A percentile compares a stretch with the other conserved stretches of the same genome.
These are phyloP conservation scores for Centropus bengalensis DNA, from an alignment of 2,113 vertebrate species.

Conservation along the genomic window DNA sequence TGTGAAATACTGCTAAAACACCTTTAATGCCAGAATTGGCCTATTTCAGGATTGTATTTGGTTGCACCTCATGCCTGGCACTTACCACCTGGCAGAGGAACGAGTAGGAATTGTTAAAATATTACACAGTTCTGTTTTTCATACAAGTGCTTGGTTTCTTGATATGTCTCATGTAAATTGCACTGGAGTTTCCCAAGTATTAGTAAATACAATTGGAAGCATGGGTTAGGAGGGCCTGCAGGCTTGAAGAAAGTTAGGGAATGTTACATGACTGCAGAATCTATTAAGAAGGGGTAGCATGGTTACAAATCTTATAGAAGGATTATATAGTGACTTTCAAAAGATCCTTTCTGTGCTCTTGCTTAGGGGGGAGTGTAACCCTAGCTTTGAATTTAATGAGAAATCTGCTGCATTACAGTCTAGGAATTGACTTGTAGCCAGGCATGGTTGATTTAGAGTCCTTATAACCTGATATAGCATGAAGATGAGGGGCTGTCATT, in stretches of 20 bases:
- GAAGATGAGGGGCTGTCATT: background rate
- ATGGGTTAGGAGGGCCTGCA: background rate
- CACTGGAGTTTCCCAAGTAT: background rate
- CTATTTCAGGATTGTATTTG: background rate
- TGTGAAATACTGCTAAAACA: background rate
- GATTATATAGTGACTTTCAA: background rate
- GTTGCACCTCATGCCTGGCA: background rate
- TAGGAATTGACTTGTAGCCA: background rate
- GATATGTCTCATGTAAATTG: background rate
- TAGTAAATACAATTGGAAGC: background rate
- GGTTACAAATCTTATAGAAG: background rate
- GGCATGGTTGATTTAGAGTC: background rate
- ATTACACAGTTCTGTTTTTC: background rate
- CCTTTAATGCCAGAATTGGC: background rate
- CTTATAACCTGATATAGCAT: fast-evolving
- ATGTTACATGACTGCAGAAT: background rate
- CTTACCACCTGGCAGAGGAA: background rate
- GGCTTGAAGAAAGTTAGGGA: background rate
- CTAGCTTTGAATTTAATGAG: background rate
- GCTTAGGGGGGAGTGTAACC: background rate
- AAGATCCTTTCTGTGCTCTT: background rate
- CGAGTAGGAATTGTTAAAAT: background rate
- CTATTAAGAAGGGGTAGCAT: background rate
- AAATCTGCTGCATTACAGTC: background rate
- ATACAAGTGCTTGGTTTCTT: background rate